phyloP scores from a whole-genome alignment of 2,888 invertebrate species.

The Empis stercorea region DNA sequence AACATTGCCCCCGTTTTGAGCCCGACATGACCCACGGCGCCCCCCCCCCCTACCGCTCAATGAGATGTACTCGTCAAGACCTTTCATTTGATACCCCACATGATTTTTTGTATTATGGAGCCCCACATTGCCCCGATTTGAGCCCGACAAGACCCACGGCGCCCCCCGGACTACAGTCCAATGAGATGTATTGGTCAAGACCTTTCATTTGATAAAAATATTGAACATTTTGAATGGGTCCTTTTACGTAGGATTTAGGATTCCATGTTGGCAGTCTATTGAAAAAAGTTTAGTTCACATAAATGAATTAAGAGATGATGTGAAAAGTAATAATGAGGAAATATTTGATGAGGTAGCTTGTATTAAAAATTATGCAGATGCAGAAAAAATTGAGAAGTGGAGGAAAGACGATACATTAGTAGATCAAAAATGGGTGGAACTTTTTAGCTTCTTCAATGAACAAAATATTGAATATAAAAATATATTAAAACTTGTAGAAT shows the following conservation, averaged over 20 bases:
- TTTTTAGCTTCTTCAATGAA: constrained; percentile 5
- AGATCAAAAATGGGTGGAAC: constrained; percentile 5
- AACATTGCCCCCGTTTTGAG: no score
- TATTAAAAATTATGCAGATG: constrained; percentile 5
- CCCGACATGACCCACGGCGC: no score
- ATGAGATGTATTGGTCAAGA: no score
- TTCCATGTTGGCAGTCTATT: constrained; percentile 1
- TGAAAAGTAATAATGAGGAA: constrained; percentile 6
- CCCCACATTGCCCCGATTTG: no score
- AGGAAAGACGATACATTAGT: not conserved
- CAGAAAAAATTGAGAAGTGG: constrained; percentile 7
- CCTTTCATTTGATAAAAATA: no score
- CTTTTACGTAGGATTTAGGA: constrained; percentile 2
- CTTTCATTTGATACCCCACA: no score
- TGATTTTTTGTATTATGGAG: no score
- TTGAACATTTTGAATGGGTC: constrained; percentile 7
- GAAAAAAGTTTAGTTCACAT: constrained; percentile 3
- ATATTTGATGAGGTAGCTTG: constrained; percentile 8
- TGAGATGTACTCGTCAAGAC: no score
- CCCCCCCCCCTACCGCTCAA: no score
- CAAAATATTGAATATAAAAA: constrained; percentile 3
- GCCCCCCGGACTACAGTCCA: no score
- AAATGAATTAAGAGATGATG: constrained; percentile 4
- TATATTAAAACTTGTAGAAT: constrained; percentile 5
- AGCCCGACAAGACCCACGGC: no score